phyloP scores from a whole-genome alignment of 1,140 invertebrate genomes.

The Steinernema feltiae region DNA sequence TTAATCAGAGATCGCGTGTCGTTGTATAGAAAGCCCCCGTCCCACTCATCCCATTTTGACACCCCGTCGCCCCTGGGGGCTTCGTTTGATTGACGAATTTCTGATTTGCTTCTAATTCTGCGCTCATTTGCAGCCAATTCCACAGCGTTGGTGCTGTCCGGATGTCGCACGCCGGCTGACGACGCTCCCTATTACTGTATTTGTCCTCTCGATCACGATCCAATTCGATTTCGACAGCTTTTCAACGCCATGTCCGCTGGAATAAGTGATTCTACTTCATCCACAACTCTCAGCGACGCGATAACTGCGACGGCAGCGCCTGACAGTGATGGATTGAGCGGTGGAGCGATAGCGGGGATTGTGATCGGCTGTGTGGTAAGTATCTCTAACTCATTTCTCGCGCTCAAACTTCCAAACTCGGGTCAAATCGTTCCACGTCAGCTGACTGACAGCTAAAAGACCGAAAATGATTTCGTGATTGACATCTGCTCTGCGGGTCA shows the following conservation, averaged over 20 bases:
- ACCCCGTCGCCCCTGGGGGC: too few species aligned
- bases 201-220: neutral
- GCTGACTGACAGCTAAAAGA: slow-evolving; percentile 7
- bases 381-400: slow-evolving; percentile 18
- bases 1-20: too few species aligned
- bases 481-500: neutral
- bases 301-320: neutral
- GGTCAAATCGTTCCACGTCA: neutral
- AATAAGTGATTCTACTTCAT: neutral
- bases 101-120: neutral
- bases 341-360: slow-evolving; percentile 39
- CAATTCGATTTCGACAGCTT: neutral
- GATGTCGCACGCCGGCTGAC: slow-evolving; percentile 10
- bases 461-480: slow-evolving; percentile 4
- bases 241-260: neutral
- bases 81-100: neutral
- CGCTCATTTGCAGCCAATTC: neutral
- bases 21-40: too few species aligned
- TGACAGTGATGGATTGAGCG: slow-evolving; percentile 21
- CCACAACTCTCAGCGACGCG: neutral
- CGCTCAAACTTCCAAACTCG: too few species aligned
- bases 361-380: slow-evolving; percentile 48
- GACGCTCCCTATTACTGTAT: slow-evolving; percentile 13
- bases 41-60: too few species aligned
- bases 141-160: neutral